Evolutionary conservation across 2,113 vertebrate species (phyloP), one percentile per base, ranked within the genome.

Genomic region (Notarius quadriscutis): DNA sequence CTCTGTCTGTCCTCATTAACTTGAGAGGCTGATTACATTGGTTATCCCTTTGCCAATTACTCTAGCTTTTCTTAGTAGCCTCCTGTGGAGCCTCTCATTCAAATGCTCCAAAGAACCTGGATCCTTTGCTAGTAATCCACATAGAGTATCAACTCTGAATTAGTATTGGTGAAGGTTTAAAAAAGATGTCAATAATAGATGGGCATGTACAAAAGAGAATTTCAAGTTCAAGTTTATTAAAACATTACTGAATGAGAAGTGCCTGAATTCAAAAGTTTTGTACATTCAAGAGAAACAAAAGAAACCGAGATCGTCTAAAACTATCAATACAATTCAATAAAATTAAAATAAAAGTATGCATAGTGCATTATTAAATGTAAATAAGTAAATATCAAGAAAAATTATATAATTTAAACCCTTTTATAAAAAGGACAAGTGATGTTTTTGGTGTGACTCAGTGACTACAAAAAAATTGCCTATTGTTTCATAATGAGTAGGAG

Each of bases 1-100:
- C 84, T 78, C 90, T 89, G 87, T 93, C 89, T 89, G 88, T 89
- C 60, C 91, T 89, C 74, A 90, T 93, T 91, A 91, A 89, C 87
- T 75, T 74, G 84, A 91, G 87, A 69, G 85, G 85, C 50, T 89
- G 85, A 89, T 91, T 87, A 89, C 87, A 89, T 91, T 86, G 86
- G 89, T 88, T 86, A 85, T 83, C 83, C 63, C 50, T 57, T 67
- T 82, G 77, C 85, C 65, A 92, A 84, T 89, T 90, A 81, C 62
- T 78, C 86, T 85, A 63, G 87, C 88, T 89, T 90, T 88, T 78
- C 74, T 87, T 82, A 84, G 87, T 84, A 78, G 15, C 82, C 41
- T 91, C 87, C 85, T 84, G 81, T 63, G 50, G 79, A 86, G 57
- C 78, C 82, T 82, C 83, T 90, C 50, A 34, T 51, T 51, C 27